A percentile compares a stretch with the other conserved stretches of the same genome.
These are phyloP conservation scores for Morbakka virulenta DNA, from an alignment of 30 jellyfish, hydroid and myxozoan genomes.

Conservation along the genomic window DNA sequence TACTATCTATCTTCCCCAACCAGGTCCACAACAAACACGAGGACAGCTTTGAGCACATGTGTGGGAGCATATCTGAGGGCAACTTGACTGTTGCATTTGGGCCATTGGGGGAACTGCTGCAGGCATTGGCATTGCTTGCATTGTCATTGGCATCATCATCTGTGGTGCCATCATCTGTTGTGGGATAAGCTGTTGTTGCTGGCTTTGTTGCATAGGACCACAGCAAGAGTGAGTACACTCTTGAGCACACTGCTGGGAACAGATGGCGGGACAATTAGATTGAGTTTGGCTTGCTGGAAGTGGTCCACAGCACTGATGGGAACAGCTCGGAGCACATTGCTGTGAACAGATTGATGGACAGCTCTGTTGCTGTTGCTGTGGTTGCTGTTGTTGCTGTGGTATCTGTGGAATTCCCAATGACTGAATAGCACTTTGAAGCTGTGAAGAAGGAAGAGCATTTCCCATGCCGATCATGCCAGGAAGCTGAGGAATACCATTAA, in stretches of 20 bases:
- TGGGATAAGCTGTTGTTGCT: background rate
- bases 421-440: background rate
- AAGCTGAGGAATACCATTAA: background rate
- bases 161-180: background rate
- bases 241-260: background rate
- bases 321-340: constrained; percentile 71
- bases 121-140: background rate
- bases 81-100: background rate
- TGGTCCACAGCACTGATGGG: constrained; percentile 75
- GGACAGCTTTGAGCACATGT: background rate
- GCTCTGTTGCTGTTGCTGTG: no score
- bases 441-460: background rate
- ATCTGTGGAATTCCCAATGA: background rate
- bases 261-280: background rate
- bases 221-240: background rate
- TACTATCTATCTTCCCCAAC: background rate
- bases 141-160: background rate
- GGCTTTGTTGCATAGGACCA: background rate
- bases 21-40: background rate
- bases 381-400: no score
- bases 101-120: no score
- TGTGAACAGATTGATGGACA: constrained; percentile 72
- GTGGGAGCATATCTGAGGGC: background rate
- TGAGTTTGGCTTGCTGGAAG: constrained; percentile 11
- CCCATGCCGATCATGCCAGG: background rate